Evolutionary conservation across 2,113 vertebrate species (phyloP), one percentile per base, ranked within the genome.

Genomic region (Mus pahari): DNA sequence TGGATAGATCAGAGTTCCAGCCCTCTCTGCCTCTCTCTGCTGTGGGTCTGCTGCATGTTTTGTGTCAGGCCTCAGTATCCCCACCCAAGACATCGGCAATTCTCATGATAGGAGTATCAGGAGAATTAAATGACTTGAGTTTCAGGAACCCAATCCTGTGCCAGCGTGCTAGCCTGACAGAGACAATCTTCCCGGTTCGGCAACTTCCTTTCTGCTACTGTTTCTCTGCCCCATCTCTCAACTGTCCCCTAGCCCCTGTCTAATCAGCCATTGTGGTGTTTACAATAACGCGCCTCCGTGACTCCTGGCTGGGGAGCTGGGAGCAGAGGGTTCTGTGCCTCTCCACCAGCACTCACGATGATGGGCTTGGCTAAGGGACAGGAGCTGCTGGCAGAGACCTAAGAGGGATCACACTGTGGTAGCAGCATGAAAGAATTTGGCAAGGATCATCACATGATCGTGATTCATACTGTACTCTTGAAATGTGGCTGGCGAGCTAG

Each of bases 381-480:
- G 97, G 97, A 39, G 45, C 97, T 98, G 97, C 97, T 99, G 99
- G 99, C 99, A 99, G 98, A 94, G 66, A 97, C 96, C 97, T 94
- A 89, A 90, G 96, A 95, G 98, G 98, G 98, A 98, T 98, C 98
- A 97, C 95, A 58, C 98, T 96, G 94, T 98, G 98, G 98, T 98
- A 98, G 98, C 98, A 98, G 98, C 97, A 97, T 98, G 98, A 98
- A 98, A 98, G 98, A 98, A 98, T 99, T 98, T 99, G 99, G 98
- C 98, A 98, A 97, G 97, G 97, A 98, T 94, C n/a, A 98, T 98
- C 98, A 98, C 98, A 98, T 98, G 98, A 98, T 98, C 98, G 98
- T 99, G 98, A 99, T 99, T 99, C 99, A 99, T 99, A 98, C 98
- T 97, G 97, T 98, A 96, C 98, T 98, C 98, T 98, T 94, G 83